phyloP scores from a whole-genome alignment of 2,888 invertebrate species.

The Melinaea marsaeus region DNA sequence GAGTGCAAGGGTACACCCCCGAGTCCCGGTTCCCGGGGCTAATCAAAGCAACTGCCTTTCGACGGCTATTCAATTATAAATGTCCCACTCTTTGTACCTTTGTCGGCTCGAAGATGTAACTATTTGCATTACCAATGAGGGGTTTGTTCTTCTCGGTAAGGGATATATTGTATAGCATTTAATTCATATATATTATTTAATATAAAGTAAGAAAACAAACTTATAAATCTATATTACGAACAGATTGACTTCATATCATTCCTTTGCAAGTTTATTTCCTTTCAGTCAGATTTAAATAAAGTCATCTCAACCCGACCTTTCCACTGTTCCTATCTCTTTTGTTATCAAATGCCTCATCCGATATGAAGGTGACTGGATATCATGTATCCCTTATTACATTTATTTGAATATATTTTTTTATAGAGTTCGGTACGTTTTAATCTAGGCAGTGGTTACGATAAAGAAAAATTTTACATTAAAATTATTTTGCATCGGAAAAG shows the following conservation, averaged over 20 bases:
- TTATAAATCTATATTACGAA: too few species aligned
- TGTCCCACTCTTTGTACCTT: slow-evolving; percentile 29
- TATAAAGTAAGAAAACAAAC: too few species aligned
- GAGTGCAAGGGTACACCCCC: slow-evolving; percentile 25
- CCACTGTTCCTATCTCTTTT: not conserved
- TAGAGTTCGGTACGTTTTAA: not conserved
- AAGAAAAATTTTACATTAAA: too few species aligned
- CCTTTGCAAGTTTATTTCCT: not conserved
- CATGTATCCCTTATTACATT: not conserved
- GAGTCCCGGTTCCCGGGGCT: slow-evolving; percentile 34
- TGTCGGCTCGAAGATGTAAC: slow-evolving; percentile 8
- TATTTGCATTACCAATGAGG: slow-evolving; percentile 11
- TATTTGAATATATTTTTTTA: not conserved
- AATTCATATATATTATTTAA: too few species aligned
- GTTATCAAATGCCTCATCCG: not conserved
- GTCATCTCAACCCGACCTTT: not conserved
- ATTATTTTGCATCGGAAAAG: too few species aligned
- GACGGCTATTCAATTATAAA: slow-evolving; percentile 61
- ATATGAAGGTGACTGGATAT: not conserved
- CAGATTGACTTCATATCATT: not conserved
- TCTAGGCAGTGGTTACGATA: too few species aligned
- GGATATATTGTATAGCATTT: too few species aligned
- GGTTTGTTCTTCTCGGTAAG: slow-evolving; percentile 12
- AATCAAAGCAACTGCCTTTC: slow-evolving; percentile 50
- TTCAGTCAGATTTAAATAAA: slow-evolving; percentile 12